Conservation (phyloP, 2,888 invertebrate genomes). For the Eupithecia abbreviata region DNA sequence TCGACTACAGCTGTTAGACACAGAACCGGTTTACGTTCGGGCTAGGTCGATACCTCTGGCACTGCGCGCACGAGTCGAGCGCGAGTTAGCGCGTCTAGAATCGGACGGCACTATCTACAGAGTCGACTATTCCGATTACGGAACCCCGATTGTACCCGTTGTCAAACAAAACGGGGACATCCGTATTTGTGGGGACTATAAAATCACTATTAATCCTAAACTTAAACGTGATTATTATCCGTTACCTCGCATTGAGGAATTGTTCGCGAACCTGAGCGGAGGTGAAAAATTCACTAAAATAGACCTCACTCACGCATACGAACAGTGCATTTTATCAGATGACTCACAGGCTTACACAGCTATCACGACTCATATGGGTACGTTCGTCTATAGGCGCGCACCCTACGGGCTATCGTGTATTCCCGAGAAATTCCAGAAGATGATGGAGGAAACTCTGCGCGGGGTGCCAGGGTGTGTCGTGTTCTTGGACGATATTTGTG, state of each 20-base stretch:
- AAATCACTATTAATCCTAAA: conserved; percentile 21
- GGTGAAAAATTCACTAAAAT: too few relatives aligned
- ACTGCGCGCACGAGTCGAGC: background rate
- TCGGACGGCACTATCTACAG: background rate
- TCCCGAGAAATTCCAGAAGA: conserved; percentile 49
- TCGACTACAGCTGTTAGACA: background rate
- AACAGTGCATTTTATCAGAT: conserved; percentile 16
- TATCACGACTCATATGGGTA: conserved; percentile 32
- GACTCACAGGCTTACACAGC: conserved; percentile 22
- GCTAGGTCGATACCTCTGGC: background rate
- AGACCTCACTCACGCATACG: conserved; percentile 16
- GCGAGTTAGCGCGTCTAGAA: background rate
- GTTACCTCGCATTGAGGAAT: conserved; percentile 17
- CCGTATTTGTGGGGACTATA: conserved; percentile 19
- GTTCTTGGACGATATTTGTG: conserved; percentile 46
- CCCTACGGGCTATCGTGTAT: conserved; percentile 33
- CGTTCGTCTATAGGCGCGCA: conserved; percentile 23
- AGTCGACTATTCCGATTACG: background rate
- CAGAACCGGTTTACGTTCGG: background rate
- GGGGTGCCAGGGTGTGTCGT: conserved; percentile 43
- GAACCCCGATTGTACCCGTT: conserved; percentile 26
- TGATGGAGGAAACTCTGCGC: conserved; percentile 44
- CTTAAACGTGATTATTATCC: conserved; percentile 23
- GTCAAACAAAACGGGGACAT: conserved; percentile 21
- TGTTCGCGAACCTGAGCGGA: conserved; percentile 15